These are phyloP conservation scores for Ondatra zibethicus DNA, from an alignment of 2,113 vertebrate genomes.

Conservation along the genomic window DNA sequence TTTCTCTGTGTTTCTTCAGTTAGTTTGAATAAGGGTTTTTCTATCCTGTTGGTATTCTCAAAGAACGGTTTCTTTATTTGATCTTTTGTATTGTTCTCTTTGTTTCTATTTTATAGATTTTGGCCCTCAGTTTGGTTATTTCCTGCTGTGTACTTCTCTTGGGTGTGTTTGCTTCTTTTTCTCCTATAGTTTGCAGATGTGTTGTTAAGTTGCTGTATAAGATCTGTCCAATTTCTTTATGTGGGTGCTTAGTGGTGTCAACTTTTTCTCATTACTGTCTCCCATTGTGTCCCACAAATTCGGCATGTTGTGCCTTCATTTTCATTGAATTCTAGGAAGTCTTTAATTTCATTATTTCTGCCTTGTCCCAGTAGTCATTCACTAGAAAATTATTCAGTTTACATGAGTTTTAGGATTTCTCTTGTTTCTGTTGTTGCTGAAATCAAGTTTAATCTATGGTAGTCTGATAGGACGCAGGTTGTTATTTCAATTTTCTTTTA, in stretches of 20 bases:
- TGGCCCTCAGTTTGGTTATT: background rate
- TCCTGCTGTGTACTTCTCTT: background rate
- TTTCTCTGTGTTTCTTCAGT: background rate
- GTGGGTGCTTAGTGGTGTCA: background rate
- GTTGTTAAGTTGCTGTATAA: no score
- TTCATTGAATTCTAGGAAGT: background rate
- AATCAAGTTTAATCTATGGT: no score
- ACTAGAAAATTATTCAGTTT: background rate
- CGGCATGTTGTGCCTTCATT: background rate
- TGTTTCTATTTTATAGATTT: background rate
- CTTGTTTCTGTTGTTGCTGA: no score
- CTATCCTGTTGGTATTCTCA: background rate
- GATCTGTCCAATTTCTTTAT: no score
- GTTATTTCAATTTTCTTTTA: no score
- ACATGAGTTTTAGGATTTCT: no score
- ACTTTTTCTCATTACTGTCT: background rate
- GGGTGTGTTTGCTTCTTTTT: background rate
- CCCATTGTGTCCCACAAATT: background rate
- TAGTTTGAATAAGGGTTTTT: background rate
- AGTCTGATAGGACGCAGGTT: no score
- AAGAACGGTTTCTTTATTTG: background rate
- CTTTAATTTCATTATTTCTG: background rate
- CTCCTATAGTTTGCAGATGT: background rate
- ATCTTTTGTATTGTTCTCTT: background rate
- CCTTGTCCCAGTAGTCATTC: background rate